Evolutionary conservation across 2,888 invertebrate species (phyloP).

Genomic region (Macrosiphum euphorbiae): DNA sequence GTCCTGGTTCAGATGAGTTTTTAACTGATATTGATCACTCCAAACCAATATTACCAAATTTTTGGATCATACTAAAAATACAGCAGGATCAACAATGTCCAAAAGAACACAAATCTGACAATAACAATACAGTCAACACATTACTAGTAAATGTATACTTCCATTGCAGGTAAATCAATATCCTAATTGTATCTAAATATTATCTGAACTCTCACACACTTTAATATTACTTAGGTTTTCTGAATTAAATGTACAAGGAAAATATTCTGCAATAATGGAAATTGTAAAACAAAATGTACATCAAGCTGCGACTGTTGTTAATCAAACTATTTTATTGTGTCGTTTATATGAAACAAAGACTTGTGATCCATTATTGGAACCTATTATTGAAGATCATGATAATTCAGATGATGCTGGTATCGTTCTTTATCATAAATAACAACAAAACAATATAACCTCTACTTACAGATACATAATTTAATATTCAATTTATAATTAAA

Average conservation of each 20-base stretch:
- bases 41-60: constrained; percentile 76
- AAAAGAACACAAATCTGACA: constrained; percentile 21
- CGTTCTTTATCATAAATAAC: not conserved
- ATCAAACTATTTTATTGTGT: constrained; percentile 79
- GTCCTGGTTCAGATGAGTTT: not conserved
- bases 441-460: not conserved
- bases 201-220: not conserved
- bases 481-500: not conserved
- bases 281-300: constrained; percentile 35
- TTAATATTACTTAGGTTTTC: constrained; percentile 71
- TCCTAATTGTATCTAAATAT: not conserved
- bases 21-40: constrained; percentile 65
- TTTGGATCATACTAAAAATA: constrained; percentile 80
- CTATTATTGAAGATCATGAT: constrained; percentile 74
- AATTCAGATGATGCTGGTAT: constrained; percentile 50
- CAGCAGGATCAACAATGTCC: constrained; percentile 71
- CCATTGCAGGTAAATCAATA: constrained; percentile 75
- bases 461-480: not conserved
- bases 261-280: constrained; percentile 44
- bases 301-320: constrained; percentile 72
- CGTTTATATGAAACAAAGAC: constrained; percentile 77
- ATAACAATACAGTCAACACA: not conserved
- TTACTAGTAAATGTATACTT: constrained; percentile 76
- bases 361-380: constrained; percentile 78
- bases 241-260: constrained; percentile 73